Conservation (phyloP, 2,113 vertebrate species). For the Entelurus aequoreus region DNA sequence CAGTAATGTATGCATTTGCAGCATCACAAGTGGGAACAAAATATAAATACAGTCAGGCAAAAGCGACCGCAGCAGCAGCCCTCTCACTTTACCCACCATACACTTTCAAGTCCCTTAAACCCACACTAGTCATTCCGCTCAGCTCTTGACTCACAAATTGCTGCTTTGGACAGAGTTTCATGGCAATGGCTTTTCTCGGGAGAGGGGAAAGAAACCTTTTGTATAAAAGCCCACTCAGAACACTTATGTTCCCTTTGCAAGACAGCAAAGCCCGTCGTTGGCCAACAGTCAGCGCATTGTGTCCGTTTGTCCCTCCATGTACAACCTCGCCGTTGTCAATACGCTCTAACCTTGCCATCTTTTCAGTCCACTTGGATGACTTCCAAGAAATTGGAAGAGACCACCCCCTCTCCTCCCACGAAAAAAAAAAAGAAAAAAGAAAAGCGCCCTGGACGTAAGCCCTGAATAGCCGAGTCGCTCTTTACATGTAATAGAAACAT, state of each 20-base stretch:
- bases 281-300: constrained; percentile 81
- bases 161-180: constrained; percentile 67
- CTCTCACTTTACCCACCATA: constrained; percentile 42
- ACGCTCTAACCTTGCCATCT: constrained; percentile 65
- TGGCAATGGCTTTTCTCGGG: constrained; percentile 58
- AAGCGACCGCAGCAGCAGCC: neutral
- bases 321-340: constrained; percentile 67
- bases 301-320: constrained; percentile 76
- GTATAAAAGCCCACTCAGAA: constrained; percentile 62
- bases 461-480: constrained; percentile 64
- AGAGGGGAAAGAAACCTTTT: constrained; percentile 39
- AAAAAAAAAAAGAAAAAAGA: constrained; percentile 38
- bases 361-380: constrained; percentile 65
- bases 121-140: constrained; percentile 52
- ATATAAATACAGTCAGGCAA: neutral
- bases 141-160: constrained; percentile 75
- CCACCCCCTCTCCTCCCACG: accelerated
- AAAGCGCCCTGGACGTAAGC: constrained; percentile 69
- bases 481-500: constrained; percentile 71
- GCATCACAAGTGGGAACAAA: too few relatives aligned
- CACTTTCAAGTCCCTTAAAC: constrained; percentile 37
- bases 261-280: constrained; percentile 66
- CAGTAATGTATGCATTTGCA: too few relatives aligned
- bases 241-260: constrained; percentile 75
- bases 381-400: constrained; percentile 56